A percentile compares a stretch with the other conserved stretches of the same genome.
phyloP scores from a whole-genome alignment of 1,140 invertebrate genomes.

The Neelides sp. region DNA sequence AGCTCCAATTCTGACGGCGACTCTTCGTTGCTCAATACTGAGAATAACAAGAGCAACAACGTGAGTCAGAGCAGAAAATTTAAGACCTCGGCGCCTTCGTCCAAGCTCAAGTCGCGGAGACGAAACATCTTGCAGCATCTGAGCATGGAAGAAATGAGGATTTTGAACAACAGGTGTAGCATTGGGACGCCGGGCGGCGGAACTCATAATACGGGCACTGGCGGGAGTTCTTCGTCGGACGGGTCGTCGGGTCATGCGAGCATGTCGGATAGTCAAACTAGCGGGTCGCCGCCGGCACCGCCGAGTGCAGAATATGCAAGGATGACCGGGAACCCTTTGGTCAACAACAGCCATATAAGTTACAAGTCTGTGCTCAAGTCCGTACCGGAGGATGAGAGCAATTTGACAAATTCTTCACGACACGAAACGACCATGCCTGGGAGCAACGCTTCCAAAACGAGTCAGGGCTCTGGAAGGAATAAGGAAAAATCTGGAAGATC shows the following conservation, averaged over 20 bases:
- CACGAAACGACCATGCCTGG: too few relatives aligned
- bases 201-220: conserved; percentile 24
- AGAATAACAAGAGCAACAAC: conserved; percentile 11
- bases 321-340: conserved; percentile 34
- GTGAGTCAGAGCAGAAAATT: conserved; percentile 29
- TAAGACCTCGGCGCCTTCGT: conserved; percentile 31
- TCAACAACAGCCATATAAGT: conserved; percentile 42
- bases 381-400: conserved; percentile 54
- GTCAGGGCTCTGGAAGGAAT: neutral
- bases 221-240: conserved; percentile 27
- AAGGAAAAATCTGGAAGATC: conserved; percentile 21
- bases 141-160: conserved; percentile 48
- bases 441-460: conserved; percentile 13
- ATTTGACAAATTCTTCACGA: conserved; percentile 7
- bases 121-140: conserved; percentile 46
- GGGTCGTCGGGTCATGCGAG: conserved; percentile 29
- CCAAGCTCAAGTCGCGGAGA: conserved; percentile 37
- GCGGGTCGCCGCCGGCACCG: conserved; percentile 23
- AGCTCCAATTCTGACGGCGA: conserved; percentile 37
- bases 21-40: conserved; percentile 20
- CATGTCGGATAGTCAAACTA: conserved; percentile 29
- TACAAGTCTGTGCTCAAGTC: conserved; percentile 47
- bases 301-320: conserved; percentile 26
- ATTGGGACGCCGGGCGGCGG: neutral
- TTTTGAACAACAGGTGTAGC: conserved; percentile 43